Evolutionary conservation across 2,797 vertebrate species (phyloP).

Genomic region (Intellagama lesueurii): DNA sequence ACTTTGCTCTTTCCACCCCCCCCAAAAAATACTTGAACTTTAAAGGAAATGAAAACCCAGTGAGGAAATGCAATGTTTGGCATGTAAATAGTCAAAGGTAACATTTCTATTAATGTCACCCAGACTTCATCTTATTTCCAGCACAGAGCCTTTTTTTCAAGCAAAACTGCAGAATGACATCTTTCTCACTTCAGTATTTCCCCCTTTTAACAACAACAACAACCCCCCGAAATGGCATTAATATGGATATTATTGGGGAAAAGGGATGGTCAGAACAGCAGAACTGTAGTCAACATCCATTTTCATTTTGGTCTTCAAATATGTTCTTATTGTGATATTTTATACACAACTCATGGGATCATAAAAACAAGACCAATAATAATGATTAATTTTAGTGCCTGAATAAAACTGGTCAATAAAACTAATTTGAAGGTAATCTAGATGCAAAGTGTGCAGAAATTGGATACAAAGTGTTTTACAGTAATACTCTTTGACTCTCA

Average conservation of each 20-base stretch:
- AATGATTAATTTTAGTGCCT: conserved; percentile 36
- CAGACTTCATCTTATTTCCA: background rate
- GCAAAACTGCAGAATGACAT: background rate
- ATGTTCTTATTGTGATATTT: conserved; percentile 15
- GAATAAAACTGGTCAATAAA: conserved; percentile 43
- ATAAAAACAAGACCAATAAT: conserved; percentile 32
- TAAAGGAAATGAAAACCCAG: conserved; percentile 18
- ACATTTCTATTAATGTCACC: conserved; percentile 12
- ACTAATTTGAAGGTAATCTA: conserved; percentile 27
- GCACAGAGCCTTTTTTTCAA: background rate
- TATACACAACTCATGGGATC: background rate
- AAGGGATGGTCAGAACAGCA: background rate
- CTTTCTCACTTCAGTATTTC: conserved; percentile 22
- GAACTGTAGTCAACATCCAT: background rate
- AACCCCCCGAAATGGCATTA: conserved; percentile 2
- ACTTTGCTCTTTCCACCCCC: background rate
- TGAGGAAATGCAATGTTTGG: background rate
- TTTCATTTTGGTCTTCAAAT: conserved; percentile 35
- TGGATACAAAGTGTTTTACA: background rate
- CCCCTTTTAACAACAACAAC: background rate
- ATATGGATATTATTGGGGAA: background rate
- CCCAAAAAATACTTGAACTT: conserved; percentile 9
- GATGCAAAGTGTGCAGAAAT: conserved; percentile 19
- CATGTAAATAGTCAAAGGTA: conserved; percentile 42
- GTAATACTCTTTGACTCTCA: conserved; percentile 20